Percentiles rank a stretch among this genome's conserved stretches.
phyloP scores from a whole-genome alignment of 1,140 invertebrate genomes.

The Macrocentrus cingulum region DNA sequence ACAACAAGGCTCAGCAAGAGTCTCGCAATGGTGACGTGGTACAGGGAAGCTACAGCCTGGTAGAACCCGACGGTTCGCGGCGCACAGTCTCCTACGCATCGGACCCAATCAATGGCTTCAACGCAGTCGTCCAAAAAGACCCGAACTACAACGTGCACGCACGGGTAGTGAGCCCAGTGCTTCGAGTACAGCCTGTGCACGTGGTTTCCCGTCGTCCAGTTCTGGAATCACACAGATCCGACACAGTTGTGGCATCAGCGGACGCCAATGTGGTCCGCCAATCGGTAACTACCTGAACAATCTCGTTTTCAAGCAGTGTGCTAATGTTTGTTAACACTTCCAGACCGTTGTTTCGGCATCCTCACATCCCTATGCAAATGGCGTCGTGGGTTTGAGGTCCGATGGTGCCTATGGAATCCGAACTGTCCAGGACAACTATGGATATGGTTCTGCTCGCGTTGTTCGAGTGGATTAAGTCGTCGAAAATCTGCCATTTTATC shows the following conservation, averaged over 20 bases:
- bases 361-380: conserved; percentile 22
- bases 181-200: not conserved
- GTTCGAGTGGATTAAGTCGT: conserved; percentile 32
- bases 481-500: no score
- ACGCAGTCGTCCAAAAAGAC: conserved; percentile 56
- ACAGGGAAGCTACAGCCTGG: conserved; percentile 56
- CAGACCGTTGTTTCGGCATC: conserved; percentile 21
- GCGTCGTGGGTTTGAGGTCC: conserved; percentile 6
- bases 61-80: conserved; percentile 56
- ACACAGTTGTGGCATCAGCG: conserved; percentile 1
- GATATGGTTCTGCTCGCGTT: conserved; percentile 30
- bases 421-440: conserved; percentile 26
- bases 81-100: conserved; percentile 56
- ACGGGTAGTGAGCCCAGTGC: conserved; percentile 31
- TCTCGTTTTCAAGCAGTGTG: no score
- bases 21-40: conserved; percentile 57
- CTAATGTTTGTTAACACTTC: no score
- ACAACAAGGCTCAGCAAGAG: conserved; percentile 56
- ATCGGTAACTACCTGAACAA: conserved; percentile 21
- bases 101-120: conserved; percentile 58
- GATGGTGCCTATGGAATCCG: conserved; percentile 21
- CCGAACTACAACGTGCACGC: conserved; percentile 39
- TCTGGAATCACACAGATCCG: conserved; percentile 26
- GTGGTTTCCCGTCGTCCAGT: conserved; percentile 18
- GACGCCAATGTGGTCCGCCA: conserved; percentile 26